Evolutionary conservation across 2,888 invertebrate species (phyloP).

Genomic region (Idaea biselata): DNA sequence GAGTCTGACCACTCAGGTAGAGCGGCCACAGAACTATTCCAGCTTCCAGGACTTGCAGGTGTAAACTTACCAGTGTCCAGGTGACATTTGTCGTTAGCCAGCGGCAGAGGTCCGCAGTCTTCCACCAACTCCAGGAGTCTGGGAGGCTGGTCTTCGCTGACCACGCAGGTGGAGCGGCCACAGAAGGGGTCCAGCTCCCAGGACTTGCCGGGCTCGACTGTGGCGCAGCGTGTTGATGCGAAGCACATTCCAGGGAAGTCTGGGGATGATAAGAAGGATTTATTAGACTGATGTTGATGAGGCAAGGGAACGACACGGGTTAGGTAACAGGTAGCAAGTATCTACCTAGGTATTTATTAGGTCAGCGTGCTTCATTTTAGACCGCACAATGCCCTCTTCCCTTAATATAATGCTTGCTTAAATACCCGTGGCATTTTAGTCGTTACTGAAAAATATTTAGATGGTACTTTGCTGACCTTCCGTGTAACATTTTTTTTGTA

Average conservation of each 20-base stretch:
- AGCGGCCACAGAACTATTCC: too few relatives aligned
- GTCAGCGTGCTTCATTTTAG: too few relatives aligned
- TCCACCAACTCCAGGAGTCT: conserved; percentile 91
- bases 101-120: conserved; percentile 93
- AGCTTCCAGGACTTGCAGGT: background rate
- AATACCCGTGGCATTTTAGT: too few relatives aligned
- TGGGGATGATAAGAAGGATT: conserved; percentile 28
- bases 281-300: too few relatives aligned
- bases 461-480: too few relatives aligned
- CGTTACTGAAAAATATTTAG: too few relatives aligned
- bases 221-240: conserved; percentile 93
- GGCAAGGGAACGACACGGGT: too few relatives aligned
- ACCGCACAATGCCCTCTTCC: too few relatives aligned
- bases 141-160: conserved; percentile 87
- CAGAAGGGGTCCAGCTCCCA: conserved; percentile 95
- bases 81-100: conserved; percentile 93
- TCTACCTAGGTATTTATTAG: too few relatives aligned
- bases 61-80: conserved; percentile 80
- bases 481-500: too few relatives aligned
- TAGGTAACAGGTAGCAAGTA: too few relatives aligned
- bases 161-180: conserved; percentile 93
- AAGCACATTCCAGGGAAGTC: conserved; percentile 96
- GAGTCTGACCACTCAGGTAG: conserved; percentile 72
- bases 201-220: conserved; percentile 90
- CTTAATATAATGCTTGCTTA: too few relatives aligned